Conservation (phyloP, 2,888 invertebrate genomes). For the Parascotia fuliginaria region DNA sequence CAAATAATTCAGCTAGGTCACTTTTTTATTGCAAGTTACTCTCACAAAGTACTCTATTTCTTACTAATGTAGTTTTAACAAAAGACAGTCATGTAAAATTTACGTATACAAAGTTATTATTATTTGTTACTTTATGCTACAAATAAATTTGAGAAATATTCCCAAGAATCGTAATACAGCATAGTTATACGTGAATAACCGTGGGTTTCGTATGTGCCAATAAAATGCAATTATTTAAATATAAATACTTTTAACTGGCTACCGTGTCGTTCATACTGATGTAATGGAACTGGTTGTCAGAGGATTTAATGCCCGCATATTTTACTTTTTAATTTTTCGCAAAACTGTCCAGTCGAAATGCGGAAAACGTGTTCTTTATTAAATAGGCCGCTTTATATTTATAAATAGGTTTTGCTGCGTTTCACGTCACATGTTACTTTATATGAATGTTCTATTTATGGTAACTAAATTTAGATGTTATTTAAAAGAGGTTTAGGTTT, state of each 20-base stretch:
- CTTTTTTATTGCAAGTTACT: too few relatives aligned
- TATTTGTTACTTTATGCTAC: too few relatives aligned
- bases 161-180: background rate
- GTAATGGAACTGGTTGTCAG: constrained; percentile 32
- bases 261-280: constrained; percentile 35
- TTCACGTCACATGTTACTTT: background rate
- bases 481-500: too few relatives aligned
- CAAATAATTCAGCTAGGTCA: too few relatives aligned
- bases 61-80: too few relatives aligned
- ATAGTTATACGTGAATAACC: constrained; percentile 16
- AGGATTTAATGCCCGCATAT: constrained; percentile 22
- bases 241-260: constrained; percentile 37
- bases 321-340: constrained; percentile 14
- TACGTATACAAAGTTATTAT: too few relatives aligned
- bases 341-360: background rate
- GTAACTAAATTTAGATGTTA: too few relatives aligned
- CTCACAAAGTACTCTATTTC: too few relatives aligned
- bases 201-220: constrained; percentile 18
- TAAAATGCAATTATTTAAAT: constrained; percentile 43
- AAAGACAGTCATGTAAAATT: too few relatives aligned
- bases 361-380: constrained; percentile 1
- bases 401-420: background rate
- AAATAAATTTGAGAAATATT: too few relatives aligned
- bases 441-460: too few relatives aligned
- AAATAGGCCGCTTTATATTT: background rate